Base-by-base conservation (phyloP, 2,113 vertebrate genomes). In the Hippocampus comes region DNA sequence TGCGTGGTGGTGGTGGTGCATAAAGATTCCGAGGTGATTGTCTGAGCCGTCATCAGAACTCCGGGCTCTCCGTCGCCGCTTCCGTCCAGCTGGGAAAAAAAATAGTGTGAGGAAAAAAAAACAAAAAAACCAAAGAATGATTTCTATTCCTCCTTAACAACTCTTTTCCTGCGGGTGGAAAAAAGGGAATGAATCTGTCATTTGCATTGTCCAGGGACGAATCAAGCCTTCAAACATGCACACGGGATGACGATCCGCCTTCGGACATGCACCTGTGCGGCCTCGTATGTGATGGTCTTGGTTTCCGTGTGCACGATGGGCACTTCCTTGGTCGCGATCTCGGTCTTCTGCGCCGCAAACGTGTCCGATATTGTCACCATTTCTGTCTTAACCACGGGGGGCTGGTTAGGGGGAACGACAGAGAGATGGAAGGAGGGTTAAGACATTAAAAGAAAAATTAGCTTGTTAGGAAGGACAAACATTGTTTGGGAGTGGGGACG, bases 331-430 rank as follows among this genome's bases (percentile, higher is more conserved):
- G 97, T 99, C 66, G 96, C 93, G 89, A 99, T 98, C 92, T 98
- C 96, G 49, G 94, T 97, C 92, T 96, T 98, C 92, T 99, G 97
- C 63, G 95, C 92, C 48, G 95, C 92, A 70, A 93, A 93, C 57
- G 93, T 96, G 93, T 98, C 97, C 86, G 96, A 98, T 93, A 99
- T 98, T 82, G 96, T 99, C 91, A 99, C 95, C 97, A 97, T 99
- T 94, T 99, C 97, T 67, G 97, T 99, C 94, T 99, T 98, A 90
- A 99, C 95, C 91, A 99, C 97, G 9, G 97, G 97, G 81, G 97
- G 97, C 97, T 99, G 90, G 68, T 59, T 80, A 87, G 89, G 89
- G 89, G 89, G 89, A 85, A 71, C 78, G 89, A 82, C 84, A 86
- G 86, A 89, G 84, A 68, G 67, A 68, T 25, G 41, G 67, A 65